phyloP scores from a whole-genome alignment of 2,797 vertebrate species.

The Xenopus petersii region DNA sequence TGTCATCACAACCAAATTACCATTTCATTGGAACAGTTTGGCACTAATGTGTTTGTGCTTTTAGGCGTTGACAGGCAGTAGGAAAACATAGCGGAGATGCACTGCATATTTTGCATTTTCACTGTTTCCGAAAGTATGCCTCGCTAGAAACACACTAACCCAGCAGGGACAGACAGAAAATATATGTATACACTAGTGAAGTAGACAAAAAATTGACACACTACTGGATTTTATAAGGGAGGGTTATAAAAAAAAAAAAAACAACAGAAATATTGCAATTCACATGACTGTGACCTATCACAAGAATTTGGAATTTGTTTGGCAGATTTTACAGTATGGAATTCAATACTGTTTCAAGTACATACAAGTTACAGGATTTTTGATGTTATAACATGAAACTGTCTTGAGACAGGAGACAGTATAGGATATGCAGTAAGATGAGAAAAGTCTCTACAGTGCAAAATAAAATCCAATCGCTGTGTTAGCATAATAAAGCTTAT shows the following conservation, averaged over 20 bases:
- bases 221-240: background rate
- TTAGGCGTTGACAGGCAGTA: constrained; percentile 41
- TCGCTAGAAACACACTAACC: constrained; percentile 13
- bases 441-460: too few relatives aligned
- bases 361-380: too few relatives aligned
- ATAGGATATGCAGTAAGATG: too few relatives aligned
- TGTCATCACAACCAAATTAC: constrained; percentile 40
- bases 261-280: background rate
- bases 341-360: too few relatives aligned
- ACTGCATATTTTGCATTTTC: constrained; percentile 22
- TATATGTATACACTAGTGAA: background rate
- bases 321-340: too few relatives aligned
- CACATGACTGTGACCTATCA: too few relatives aligned
- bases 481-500: too few relatives aligned
- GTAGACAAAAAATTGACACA: background rate
- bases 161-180: background rate
- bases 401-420: too few relatives aligned
- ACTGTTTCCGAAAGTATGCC: background rate
- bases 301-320: too few relatives aligned
- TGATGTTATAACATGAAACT: too few relatives aligned
- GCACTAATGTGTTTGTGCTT: constrained; percentile 27
- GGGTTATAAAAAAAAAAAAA: background rate
- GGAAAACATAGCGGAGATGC: constrained; percentile 15
- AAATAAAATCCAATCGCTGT: too few relatives aligned
- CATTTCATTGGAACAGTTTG: constrained; percentile 26